These are phyloP conservation scores for Peromyscus nudipes DNA, from an alignment of 2,797 vertebrate genomes.

Conservation along the genomic window DNA sequence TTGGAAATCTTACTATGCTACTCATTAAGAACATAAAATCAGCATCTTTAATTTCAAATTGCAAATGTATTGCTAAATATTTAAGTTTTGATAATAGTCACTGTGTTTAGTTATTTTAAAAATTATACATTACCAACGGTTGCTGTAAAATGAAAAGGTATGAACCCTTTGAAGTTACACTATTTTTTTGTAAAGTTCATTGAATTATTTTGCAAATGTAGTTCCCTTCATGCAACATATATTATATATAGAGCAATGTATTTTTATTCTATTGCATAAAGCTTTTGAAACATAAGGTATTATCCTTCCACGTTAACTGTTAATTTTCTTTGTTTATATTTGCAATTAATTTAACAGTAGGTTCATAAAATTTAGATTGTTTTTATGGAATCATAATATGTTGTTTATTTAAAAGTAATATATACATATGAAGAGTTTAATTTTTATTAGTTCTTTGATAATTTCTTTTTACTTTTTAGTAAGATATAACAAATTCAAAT, in stretches of 20 bases:
- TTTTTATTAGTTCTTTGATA: background rate
- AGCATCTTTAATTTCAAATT: conserved; percentile 73
- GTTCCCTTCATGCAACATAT: background rate
- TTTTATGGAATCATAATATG: background rate
- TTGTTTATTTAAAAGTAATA: background rate
- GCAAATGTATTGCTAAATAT: conserved; percentile 35
- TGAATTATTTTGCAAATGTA: background rate
- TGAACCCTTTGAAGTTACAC: background rate
- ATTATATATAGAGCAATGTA: background rate
- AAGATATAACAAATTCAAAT: background rate
- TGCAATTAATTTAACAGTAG: background rate
- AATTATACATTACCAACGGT: background rate
- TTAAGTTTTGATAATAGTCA: conserved; percentile 70
- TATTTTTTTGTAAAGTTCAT: conserved; percentile 27
- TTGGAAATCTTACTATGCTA: background rate
- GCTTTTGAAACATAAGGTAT: conserved; percentile 3
- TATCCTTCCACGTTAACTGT: background rate
- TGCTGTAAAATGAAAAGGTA: conserved; percentile 12
- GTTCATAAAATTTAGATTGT: background rate
- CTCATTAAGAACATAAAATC: conserved; percentile 44
- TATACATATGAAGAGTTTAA: background rate
- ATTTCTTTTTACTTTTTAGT: background rate
- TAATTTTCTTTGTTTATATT: conserved; percentile 1
- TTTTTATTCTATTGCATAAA: background rate
- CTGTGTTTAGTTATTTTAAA: background rate